Percentiles rank a stretch among this genome's conserved stretches.
These are phyloP conservation scores for Pyrocephalus nanus DNA, from an alignment of 2,797 vertebrate species.

Conservation along the genomic window DNA sequence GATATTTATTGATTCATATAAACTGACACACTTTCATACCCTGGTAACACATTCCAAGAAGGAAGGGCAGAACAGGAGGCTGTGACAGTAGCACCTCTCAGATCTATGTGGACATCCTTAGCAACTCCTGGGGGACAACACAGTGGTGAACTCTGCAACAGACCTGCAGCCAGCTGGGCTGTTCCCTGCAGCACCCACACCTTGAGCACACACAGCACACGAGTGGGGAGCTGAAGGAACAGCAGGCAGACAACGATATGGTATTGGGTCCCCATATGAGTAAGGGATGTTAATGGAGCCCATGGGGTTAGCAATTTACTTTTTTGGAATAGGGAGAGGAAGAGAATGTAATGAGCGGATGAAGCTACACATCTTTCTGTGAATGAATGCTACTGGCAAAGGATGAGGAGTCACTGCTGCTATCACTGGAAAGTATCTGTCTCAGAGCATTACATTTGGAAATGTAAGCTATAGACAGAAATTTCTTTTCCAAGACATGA, in stretches of 20 bases:
- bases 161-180: background rate
- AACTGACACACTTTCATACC: background rate
- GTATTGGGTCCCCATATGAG: fast-evolving
- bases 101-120: background rate
- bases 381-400: background rate
- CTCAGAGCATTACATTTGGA: background rate
- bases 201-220: background rate
- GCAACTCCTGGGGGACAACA: background rate
- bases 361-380: background rate
- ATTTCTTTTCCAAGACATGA: background rate
- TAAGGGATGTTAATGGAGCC: background rate
- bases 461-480: background rate
- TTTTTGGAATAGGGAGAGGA: background rate
- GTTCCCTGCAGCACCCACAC: background rate
- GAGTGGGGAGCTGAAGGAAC: background rate
- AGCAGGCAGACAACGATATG: background rate
- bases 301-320: background rate
- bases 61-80: background rate
- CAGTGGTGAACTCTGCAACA: background rate
- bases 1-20: background rate
- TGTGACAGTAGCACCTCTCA: background rate
- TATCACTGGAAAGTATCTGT: background rate
- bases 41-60: background rate
- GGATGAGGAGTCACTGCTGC: background rate
- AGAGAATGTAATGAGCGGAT: background rate